Evolutionary conservation across 1,140 invertebrate genomes (phyloP), one percentile per base, ranked within the genome.

Genomic region (Apis laboriosa): DNA sequence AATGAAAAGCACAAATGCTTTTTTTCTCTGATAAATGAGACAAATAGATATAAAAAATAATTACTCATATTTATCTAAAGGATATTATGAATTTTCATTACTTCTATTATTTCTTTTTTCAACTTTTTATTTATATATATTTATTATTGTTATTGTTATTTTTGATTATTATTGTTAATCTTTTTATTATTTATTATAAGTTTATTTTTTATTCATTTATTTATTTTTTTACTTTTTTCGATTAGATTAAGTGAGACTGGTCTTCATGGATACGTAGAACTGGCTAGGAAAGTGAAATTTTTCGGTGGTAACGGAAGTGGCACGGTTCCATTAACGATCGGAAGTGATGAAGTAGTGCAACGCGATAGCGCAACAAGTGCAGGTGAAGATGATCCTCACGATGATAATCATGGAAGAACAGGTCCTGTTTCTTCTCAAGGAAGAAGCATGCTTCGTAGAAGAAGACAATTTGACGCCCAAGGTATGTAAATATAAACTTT

Each of bases 331-430:
- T 92, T 92, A n/a, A 79, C 86, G 3, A 91, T 91, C 28, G 92
- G 90, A 75, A 87, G 90, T 34, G 92, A 93, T 63, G 92, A 94
- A 81, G 84, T 92, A 9, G 85, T 93, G 77, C 93, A 94, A 84
- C 92, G 93, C 2, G 94, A 94, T 83, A 94, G 94, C 82, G 93
- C 93, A 12, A 94, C 93, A 11, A 94, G 93, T 80, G 93, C 93
- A 7, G 93, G 93, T 1, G 93, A 94, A 77, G 93, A 94, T 72
- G 94, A 94, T 21, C 89, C 91, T 5, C 91, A 92, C 53, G 89
- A 93, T 17, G 90, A 92, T 68, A 86, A 89, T 58, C 87, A 91
- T 56, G 77, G 82, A 9, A 89, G 92, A 86, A 63, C 88, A 7
- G 90, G 88, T 11, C 84, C 89, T 0, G 83, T 90, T 55, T 88